Base-by-base conservation (phyloP, 2,888 invertebrate genomes). In the Harpalus rubripes region DNA sequence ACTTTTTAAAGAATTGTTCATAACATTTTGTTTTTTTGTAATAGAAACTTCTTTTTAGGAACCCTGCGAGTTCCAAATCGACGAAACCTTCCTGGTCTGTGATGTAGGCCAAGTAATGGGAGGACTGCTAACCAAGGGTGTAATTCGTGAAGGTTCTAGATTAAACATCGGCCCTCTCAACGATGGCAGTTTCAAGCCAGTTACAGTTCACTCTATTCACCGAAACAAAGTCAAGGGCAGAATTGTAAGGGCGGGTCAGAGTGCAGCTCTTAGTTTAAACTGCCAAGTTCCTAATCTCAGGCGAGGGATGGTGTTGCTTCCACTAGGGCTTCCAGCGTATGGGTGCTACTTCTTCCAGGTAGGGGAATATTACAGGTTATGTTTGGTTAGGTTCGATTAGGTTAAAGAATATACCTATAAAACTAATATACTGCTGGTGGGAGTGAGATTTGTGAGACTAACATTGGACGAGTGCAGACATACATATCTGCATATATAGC, bases 211-310 rank as follows among this genome's bases (percentile, higher is more conserved):
- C 87, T 97, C 97, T 2, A 95, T 99, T 82, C 98, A 98, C 91
- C 93, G 99, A 4, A 98, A 99, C 91, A 95, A 98, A 87, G 96
- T 98, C 6, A 97, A 98, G 0, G 97, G 98, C 89, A 94, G 97
- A 61, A 92, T 95, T 82, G 98, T 98, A 1, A 93, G 96, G 86
- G 98, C 98, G 0, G 97, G 98, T 0, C 98, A 98, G 90, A 96
- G 97, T 87, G 98, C 98, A 0, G 96, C 97, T 2, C 91, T 98
- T 59, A 95, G 96, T 26, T 91, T 98, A 4, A 94, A 93, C 87
- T 93, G 92, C n/a, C 90, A 91, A 12, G 91, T 93, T 1, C 93
- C 95, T 0, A 92, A 93, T 74, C 91, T 96, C 0, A 91, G 96
- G 22, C 95, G 96, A 88, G 98, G 98, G 39, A 97, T 98, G 97